Evolutionary conservation across 2,797 vertebrate genomes (phyloP), one percentile per base, ranked within the genome.

Genomic region (Sternotherus odoratus): DNA sequence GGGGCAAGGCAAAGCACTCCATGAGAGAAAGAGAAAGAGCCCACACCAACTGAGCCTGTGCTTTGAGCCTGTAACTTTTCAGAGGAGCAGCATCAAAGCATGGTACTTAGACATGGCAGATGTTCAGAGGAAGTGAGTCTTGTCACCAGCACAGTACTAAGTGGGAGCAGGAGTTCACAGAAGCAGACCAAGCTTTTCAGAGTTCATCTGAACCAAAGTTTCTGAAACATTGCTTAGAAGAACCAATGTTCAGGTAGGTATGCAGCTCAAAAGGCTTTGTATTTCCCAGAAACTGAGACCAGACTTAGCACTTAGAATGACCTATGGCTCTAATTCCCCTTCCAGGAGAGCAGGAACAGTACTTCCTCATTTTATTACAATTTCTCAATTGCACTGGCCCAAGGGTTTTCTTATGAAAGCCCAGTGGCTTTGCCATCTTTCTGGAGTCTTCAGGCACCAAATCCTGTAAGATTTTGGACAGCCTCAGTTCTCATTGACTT

Each of bases 21-120:
- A 7, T 57, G 0, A 3, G 90, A 39, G n/a, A n/a, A n/a, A n/a
- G 0, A 3, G 1, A 12, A 6, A 57, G 77, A 85, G 19, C 12
- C 83, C 60, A 54, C 33, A 60, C 23, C 12, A 7, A 36, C 3
- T 53, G 11, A 4, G 19, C n/a, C n/a, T 69, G n/a, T n/a, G 19
- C 10, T 23, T 5, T 23, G n/a, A 36, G 63, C n/a, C 3, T 49
- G 28, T 82, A 39, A 63, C 11, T 15, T 43, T 21, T 60, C 30
- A 36, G 21, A 13, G 83, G 78, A 87, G 88, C n/a, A 82, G 19
- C 17, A 33, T 3, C 36, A 36, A 83, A 92, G 2, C 1, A 5
- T 26, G 51, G 4, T 57, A 16, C 77, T 85, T 85, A 77, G 21
- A 66, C 23, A 88, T n/a, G 13, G 69, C 1, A 0, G 3, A 26